These are phyloP conservation scores for Myxocyprinus asiaticus DNA, from an alignment of 2,113 vertebrate species.

Conservation along the genomic window DNA sequence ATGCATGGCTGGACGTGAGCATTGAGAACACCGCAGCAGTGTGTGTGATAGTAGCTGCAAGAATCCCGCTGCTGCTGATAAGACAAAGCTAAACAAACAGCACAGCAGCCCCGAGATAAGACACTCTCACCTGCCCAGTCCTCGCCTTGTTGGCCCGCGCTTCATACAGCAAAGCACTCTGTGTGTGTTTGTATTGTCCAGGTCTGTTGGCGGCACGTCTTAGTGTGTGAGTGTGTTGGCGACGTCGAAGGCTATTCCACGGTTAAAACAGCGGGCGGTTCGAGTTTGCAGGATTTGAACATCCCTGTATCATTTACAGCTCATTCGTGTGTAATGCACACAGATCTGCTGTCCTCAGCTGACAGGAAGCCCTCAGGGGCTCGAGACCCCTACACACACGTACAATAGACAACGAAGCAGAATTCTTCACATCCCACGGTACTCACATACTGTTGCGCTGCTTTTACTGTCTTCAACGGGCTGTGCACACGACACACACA, in stretches of 20 bases:
- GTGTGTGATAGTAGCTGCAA: conserved; percentile 65
- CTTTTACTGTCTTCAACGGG: conserved; percentile 17
- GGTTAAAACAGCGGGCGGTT: not conserved
- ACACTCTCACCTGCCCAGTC: conserved; percentile 48
- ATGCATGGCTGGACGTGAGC: conserved; percentile 10
- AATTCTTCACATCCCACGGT: conserved; percentile 13
- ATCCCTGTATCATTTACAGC: conserved; percentile 39
- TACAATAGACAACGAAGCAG: conserved; percentile 4
- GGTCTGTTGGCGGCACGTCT: conserved; percentile 41
- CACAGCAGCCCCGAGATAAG: conserved; percentile 70
- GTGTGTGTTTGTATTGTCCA: conserved; percentile 59
- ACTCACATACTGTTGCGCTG: conserved; percentile 13
- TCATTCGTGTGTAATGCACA: conserved; percentile 28
- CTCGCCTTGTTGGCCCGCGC: conserved; percentile 44
- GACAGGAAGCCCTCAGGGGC: conserved; percentile 30
- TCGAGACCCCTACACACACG: conserved; percentile 8
- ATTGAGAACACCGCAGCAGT: conserved; percentile 36
- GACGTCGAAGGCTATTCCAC: not conserved
- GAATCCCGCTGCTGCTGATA: conserved; percentile 69
- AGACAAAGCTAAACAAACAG: conserved; percentile 71
- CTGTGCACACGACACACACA: not conserved
- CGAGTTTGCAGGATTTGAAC: conserved; percentile 7
- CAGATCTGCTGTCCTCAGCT: conserved; percentile 7
- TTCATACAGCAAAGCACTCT: conserved; percentile 72
- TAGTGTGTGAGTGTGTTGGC: conserved; percentile 49